These are phyloP conservation scores for Aleiodes leptofemur DNA, from an alignment of 2,888 invertebrate genomes.

Conservation along the genomic window DNA sequence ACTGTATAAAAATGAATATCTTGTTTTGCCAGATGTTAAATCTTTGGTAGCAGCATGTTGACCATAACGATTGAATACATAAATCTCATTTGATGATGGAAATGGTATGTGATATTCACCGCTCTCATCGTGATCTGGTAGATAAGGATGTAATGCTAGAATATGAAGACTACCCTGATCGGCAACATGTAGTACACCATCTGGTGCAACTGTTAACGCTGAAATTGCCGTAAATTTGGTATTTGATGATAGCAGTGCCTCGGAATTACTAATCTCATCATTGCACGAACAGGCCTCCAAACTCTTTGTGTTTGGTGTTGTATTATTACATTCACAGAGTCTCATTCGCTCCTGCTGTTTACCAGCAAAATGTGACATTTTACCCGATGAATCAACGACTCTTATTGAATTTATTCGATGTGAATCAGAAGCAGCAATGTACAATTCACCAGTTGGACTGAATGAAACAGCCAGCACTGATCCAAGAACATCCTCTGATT, in stretches of 20 bases:
- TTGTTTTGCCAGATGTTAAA: constrained; percentile 93
- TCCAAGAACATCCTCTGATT: constrained; percentile 84
- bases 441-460: constrained; percentile 93
- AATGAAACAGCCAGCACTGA: constrained; percentile 93
- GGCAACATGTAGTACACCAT: constrained; percentile 96
- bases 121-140: constrained; percentile 91
- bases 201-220: constrained; percentile 94
- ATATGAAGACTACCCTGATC: constrained; percentile 95
- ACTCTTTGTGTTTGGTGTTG: constrained; percentile 66
- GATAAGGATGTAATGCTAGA: constrained; percentile 89
- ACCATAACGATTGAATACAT: constrained; percentile 96
- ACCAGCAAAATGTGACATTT: constrained; percentile 95
- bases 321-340: constrained; percentile 68
- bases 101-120: constrained; percentile 96
- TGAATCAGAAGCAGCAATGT: constrained; percentile 95
- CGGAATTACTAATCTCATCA: constrained; percentile 86
- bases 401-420: constrained; percentile 88
- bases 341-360: constrained; percentile 80
- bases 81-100: constrained; percentile 94
- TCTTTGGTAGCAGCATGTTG: constrained; percentile 97
- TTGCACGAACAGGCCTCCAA: constrained; percentile 77
- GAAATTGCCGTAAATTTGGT: constrained; percentile 92
- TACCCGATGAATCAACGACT: constrained; percentile 92
- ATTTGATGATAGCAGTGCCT: constrained; percentile 91
- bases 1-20: constrained; percentile 97